Base-by-base conservation (phyloP, 2,113 vertebrate genomes). In the Lipotes vexillifer region DNA sequence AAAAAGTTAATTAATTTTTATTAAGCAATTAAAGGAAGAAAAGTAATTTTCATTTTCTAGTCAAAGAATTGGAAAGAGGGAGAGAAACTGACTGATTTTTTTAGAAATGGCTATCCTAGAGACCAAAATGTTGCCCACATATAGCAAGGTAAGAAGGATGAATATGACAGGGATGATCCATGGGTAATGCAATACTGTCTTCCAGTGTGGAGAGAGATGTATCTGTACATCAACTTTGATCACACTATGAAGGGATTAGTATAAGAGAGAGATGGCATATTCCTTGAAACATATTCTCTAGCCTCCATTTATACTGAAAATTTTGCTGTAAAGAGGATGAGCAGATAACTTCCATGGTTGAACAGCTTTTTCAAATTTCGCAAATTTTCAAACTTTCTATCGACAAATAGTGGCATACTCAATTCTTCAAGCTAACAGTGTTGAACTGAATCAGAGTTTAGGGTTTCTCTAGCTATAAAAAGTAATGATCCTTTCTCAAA, bases 1-100 rank as follows among this genome's bases (percentile, higher is more conserved):
- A 61, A 11, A 91, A 85, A 90, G 69, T 95, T 74, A 94, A 93
- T 92, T 90, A 81, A 68, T 87, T 97, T 87, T 61, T 88, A 88
- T 81, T 93, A 88, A 93, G 27, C 25, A 93, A 31, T 85, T 66
- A 88, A 31, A 75, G 12, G 23, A 49, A 92, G 33, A 69, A 88
- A 85, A 29, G 5, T 84, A 59, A 52, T 93, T 87, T 96, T 92
- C 12, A 82, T 49, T 91, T 93, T 68, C 41, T 80, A 65, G 20
- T 80, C 29, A 49, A 75, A 61, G 23, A 89, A 57, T 84, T 78
- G 1, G 7, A 66, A 63, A 69, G 17, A 94, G 14, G 49, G 31
- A 46, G 10, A 80, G 13, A 18, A 69, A 31, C 18, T 46, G 6
- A 71, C 0, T 68, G 33, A 72, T 85, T 17, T 11, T 61, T 52